phyloP scores from a whole-genome alignment of 2,797 vertebrate genomes.

The Chromobotia macracanthus region DNA sequence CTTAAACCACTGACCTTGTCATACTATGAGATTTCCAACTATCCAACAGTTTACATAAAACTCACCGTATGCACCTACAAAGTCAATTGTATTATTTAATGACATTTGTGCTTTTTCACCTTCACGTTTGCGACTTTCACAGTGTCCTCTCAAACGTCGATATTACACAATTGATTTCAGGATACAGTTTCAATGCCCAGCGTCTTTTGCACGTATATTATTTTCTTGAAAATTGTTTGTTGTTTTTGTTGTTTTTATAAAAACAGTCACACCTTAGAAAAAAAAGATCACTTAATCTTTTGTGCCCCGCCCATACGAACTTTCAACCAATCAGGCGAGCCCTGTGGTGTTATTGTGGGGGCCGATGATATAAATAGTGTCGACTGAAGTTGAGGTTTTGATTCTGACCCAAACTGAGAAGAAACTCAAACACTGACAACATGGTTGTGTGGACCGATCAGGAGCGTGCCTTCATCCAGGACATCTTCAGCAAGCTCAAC shows the following conservation, averaged over 20 bases:
- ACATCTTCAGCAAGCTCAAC: conserved; percentile 68
- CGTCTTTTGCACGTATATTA: no score
- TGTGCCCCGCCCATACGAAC: conserved; percentile 1
- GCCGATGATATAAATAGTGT: conserved; percentile 57
- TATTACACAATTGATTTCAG: no score
- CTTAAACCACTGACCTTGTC: neutral
- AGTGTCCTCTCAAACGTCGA: no score
- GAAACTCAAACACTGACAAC: conserved; percentile 47
- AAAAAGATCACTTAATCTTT: neutral
- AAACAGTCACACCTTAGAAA: neutral
- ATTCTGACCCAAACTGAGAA: conserved; percentile 50
- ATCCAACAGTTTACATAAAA: neutral
- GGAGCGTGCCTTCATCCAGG: conserved; percentile 69
- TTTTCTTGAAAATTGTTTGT: neutral
- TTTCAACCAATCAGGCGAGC: conserved; percentile 39
- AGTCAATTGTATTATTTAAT: neutral
- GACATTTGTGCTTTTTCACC: no score
- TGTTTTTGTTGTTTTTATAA: neutral
- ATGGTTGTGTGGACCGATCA: conserved; percentile 77
- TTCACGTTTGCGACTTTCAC: neutral
- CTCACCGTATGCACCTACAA: neutral
- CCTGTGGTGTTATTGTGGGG: conserved; percentile 31
- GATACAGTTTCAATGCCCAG: no score
- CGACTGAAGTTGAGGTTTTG: neutral
- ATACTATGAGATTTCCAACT: neutral